These are phyloP conservation scores for Pararge aegeria DNA, from an alignment of 1,140 invertebrate species.

Conservation along the genomic window DNA sequence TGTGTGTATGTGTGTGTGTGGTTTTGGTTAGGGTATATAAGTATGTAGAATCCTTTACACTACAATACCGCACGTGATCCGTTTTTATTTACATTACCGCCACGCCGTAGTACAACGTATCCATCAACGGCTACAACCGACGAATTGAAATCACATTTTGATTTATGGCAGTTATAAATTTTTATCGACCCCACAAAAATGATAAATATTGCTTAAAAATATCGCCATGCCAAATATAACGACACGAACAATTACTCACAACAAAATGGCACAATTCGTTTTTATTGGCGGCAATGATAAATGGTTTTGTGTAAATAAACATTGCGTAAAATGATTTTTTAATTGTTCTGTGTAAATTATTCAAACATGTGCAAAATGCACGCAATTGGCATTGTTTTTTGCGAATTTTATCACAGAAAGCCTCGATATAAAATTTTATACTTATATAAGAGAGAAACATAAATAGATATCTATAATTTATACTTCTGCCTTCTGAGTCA, in stretches of 20 bases:
- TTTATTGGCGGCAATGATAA: constrained; percentile 6
- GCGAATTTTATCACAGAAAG: too few relatives aligned
- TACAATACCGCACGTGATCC: background rate
- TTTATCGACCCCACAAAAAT: constrained; percentile 9
- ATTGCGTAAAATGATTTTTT: background rate
- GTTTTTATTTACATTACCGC: constrained; percentile 10
- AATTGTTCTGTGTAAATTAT: background rate
- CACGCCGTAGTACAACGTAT: background rate
- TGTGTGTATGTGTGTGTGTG: too few relatives aligned
- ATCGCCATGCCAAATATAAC: constrained; percentile 10
- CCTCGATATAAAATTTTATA: too few relatives aligned
- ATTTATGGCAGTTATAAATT: constrained; percentile 18
- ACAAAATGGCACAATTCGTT: constrained; percentile 10
- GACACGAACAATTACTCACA: constrained; percentile 2
- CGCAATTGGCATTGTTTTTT: background rate
- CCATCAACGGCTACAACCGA: constrained; percentile 7
- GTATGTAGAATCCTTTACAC: too few relatives aligned
- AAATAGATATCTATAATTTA: too few relatives aligned
- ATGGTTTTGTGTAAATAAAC: background rate
- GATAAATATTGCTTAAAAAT: constrained; percentile 14
- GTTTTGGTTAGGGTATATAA: too few relatives aligned
- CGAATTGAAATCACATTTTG: constrained; percentile 16
- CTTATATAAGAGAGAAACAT: too few relatives aligned
- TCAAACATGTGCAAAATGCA: background rate
- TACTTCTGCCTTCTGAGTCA: too few relatives aligned